Evolutionary conservation across 2,888 invertebrate species (phyloP), one percentile per base, ranked within the genome.

Genomic region (Endomychus coccineus): DNA sequence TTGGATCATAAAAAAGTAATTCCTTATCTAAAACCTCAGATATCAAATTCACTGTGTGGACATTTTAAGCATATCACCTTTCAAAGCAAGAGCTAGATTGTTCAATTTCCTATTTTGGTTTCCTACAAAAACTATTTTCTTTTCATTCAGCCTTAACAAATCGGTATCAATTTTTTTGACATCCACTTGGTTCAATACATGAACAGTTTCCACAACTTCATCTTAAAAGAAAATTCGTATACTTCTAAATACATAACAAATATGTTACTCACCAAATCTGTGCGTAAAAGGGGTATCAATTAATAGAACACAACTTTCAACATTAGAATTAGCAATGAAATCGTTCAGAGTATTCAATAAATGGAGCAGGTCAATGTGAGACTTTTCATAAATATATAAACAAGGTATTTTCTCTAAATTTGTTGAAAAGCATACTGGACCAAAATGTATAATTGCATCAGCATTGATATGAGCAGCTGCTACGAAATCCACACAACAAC

Each of bases 391-490:
- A 21, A 90, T 73, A 46, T 79, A 80, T 33, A 80, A 73, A 3
- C 87, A 83, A 0, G 91, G 88, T 35, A 94, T 70, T 33, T 80
- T 73, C 16, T 73, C 58, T 1, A 68, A 70, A 9, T 82, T 79
- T 49, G 74, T 73, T 16, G 88, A 85, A 45, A 89, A 78, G 64
- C 97, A 97, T 1, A 85, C 78, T 54, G 81, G 83, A 0, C 96
- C 96, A 66, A 86, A 96, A 64, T 97, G 96, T 35, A 97, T 75
- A 2, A 96, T 69, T 16, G 83, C 80, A 65, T 95, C 87, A 0
- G 85, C 83, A 37, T 77, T 71, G 4, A 89, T 78, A 64, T 96
- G 96, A 61, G 85, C 80, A 0, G 94, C 90, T 2, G 92, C 85
- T 17, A 94, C 79, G 54, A 85, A 84, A 64, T 92, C 91, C 2